Base-by-base conservation (phyloP, 2,113 vertebrate species). In the Tragelaphus scriptus region DNA sequence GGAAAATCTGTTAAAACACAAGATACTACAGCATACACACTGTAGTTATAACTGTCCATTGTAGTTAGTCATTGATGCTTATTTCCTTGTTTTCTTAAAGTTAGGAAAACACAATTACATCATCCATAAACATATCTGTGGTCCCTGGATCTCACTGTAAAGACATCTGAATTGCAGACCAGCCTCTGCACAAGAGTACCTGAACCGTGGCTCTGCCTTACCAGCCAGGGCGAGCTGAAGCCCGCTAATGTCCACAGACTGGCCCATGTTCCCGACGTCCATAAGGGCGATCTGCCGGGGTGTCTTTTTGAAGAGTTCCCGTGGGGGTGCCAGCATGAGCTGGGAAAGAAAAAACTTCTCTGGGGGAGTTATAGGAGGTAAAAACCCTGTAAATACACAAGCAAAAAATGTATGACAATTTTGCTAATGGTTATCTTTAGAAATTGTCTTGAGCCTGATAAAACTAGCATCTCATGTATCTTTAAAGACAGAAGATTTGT, bases 321-420 rank as follows among this genome's bases (percentile, higher is more conserved):
- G 99, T 40, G 99, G 99, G 5, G 99, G 99, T 7, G 99, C 99
- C 98, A 99, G 93, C 99, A 99, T 99, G 92, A 99, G 99, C 85
- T 99, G 99, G 28, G 99, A 99, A 81, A 99, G 99, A 91, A 99
- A 99, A 98, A 99, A 99, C 98, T 99, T 99, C 98, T 99, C 99
- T 7, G 99, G 99, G 91, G 99, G 99, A 15, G 99, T 99, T 99
- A 99, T 99, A 87, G 99, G 99, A 19, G 99, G 99, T 36, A 99
- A 98, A 98, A 99, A 99, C 47, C 99, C 99, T 99, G 98, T 16
- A 23, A 93, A 96, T 7, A 95, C 63, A 96, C 13, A 47, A 79
- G 12, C 23, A 77, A 51, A 51, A 95, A 96, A 97, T 3, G 7
- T 19, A 91, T 11, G 85, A 82, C 9, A 0, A 32, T 96, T 88